Evolutionary conservation across 2,888 invertebrate genomes (phyloP).

Genomic region (Cantharis flavilabris): DNA sequence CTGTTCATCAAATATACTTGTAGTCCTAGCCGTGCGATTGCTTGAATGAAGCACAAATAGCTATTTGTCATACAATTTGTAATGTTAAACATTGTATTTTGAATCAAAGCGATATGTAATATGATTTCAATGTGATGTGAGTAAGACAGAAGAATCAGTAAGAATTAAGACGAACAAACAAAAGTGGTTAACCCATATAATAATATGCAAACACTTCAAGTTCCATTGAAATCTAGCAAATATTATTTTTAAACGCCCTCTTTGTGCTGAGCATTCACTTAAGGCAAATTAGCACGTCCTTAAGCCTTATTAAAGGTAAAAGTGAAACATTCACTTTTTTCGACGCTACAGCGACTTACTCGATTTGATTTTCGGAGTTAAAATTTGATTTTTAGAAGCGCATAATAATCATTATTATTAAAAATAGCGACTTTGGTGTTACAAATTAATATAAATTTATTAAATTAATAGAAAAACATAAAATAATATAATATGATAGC

Average conservation of each 20-base stretch:
- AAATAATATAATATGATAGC: background rate
- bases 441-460: background rate
- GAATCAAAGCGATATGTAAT: background rate
- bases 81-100: background rate
- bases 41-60: background rate
- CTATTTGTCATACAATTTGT: background rate
- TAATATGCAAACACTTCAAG: background rate
- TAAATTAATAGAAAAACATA: background rate
- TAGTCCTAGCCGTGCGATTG: background rate
- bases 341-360: no score
- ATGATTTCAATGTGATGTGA: background rate
- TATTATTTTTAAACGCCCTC: background rate
- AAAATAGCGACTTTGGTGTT: background rate
- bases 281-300: background rate
- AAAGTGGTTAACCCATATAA: background rate
- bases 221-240: background rate
- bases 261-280: background rate
- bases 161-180: background rate
- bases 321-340: no score
- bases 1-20: background rate
- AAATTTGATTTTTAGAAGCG: no score
- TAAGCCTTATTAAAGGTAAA: background rate
- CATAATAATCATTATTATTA: no score
- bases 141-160: background rate
- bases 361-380: no score